Base-by-base conservation (phyloP, 92 coral and sea anemone species). In the Zoanthus gigantus region DNA sequence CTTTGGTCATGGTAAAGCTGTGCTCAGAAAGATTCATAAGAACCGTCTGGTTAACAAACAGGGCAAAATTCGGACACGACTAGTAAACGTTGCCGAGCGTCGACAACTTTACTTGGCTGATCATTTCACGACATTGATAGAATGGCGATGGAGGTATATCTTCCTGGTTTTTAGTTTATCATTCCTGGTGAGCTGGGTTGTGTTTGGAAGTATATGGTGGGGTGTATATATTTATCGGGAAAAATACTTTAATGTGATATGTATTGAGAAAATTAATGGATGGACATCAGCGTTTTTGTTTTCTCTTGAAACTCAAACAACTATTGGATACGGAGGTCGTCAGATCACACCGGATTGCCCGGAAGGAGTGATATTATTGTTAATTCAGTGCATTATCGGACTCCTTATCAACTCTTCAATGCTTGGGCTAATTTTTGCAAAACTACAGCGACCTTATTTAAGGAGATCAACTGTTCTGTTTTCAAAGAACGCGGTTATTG, bases 201-300 rank as follows among this genome's bases (percentile, higher is more conserved):
- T 93, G 29, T 97, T 97, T 82, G 99, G 97, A 3, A 72, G 95
- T 8, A 86, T 97, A 10, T 97, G 99, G 99, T 94, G 98, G 94
- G 98, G 96, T 58, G 92, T 97, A 29, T 93, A 94, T 73, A 44
- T 72, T 47, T 94, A 90, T 29, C 92, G 99, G 42, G 29, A 18
- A 23, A 84, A 89, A 50, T 88, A 89, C 72, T 79, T 74, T 52
- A 31, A 81, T 45, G 85, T 87, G 7, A 42, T 56, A 29, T 96
- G 99, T 46, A 86, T 96, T 72, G 99, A 96, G 72, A 96, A 95
- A 80, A 95, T 96, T 37, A 74, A 88, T 58, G 87, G 85, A 3
- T 90, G 87, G 74, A 90, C 94, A 34, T 89, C 93, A 17, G 97
- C 97, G n/a, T 94, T 94, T 84, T 32, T 94, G 82, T 92, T 94